Evolutionary conservation across 2,797 vertebrate genomes (phyloP).

Genomic region (Syngnathus acus): DNA sequence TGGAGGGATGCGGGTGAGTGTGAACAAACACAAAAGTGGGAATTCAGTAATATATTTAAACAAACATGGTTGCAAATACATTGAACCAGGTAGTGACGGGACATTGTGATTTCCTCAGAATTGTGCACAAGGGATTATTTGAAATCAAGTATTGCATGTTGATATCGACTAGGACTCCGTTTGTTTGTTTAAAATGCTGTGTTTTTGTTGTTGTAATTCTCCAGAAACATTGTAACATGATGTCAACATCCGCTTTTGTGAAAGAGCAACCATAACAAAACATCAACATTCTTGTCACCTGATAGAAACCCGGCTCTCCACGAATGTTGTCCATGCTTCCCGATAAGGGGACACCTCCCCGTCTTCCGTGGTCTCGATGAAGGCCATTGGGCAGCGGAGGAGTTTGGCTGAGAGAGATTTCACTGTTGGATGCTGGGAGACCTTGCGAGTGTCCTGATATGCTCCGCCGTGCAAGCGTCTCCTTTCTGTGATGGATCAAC

Average conservation of each 20-base stretch:
- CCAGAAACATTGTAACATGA: too few relatives aligned
- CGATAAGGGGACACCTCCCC: slow-evolving; percentile 76
- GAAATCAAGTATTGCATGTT: too few relatives aligned
- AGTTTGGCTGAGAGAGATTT: slow-evolving; percentile 78
- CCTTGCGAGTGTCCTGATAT: slow-evolving; percentile 70
- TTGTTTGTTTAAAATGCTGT: too few relatives aligned
- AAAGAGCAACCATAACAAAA: neutral
- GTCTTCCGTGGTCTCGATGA: slow-evolving; percentile 76
- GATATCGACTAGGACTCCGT: too few relatives aligned
- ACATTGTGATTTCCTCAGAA: too few relatives aligned
- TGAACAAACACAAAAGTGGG: neutral
- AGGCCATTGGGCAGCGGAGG: slow-evolving; percentile 80
- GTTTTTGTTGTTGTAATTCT: too few relatives aligned
- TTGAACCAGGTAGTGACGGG: neutral
- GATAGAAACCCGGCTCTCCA: slow-evolving; percentile 76
- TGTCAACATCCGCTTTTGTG: neutral
- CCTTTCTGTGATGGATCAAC: slow-evolving; percentile 95
- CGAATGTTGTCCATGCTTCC: slow-evolving; percentile 74
- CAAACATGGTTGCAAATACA: neutral
- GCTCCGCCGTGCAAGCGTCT: slow-evolving; percentile 82
- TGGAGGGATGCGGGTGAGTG: neutral
- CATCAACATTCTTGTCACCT: slow-evolving; percentile 64
- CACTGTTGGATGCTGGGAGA: slow-evolving; percentile 81
- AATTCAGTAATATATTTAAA: neutral
- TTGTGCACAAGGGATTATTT: too few relatives aligned